phyloP scores from a whole-genome alignment of 2,888 invertebrate species.

The Aricia artaxerxes region DNA sequence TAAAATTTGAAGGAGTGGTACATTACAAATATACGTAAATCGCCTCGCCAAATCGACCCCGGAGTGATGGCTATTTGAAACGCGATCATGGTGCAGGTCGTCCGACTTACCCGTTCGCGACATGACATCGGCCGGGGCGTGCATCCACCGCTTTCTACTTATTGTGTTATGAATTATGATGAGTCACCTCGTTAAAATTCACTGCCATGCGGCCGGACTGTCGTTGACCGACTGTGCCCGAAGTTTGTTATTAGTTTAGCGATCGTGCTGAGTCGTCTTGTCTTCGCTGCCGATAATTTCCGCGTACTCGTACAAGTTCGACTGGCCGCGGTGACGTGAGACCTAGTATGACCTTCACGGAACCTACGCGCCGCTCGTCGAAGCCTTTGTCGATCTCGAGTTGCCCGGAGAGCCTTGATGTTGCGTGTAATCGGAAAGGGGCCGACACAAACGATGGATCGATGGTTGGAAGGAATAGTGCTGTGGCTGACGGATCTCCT shows the following conservation, averaged over 20 bases:
- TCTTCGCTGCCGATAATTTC: conserved; percentile 29
- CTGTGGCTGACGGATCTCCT: conserved; percentile 53
- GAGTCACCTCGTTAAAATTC: conserved; percentile 23
- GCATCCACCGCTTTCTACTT: conserved; percentile 19
- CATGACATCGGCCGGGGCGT: background rate
- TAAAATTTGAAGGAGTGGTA: conserved; percentile 2
- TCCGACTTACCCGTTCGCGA: background rate
- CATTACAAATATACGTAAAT: background rate
- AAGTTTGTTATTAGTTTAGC: background rate
- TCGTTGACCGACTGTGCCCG: conserved; percentile 1
- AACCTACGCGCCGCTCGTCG: conserved; percentile 22
- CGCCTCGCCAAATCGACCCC: background rate
- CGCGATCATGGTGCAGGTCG: background rate
- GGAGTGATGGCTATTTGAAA: background rate
- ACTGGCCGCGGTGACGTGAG: conserved; percentile 33
- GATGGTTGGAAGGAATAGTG: conserved; percentile 51
- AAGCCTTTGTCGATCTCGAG: conserved; percentile 33
- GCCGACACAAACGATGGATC: conserved; percentile 44
- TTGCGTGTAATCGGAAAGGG: conserved; percentile 9
- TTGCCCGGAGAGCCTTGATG: conserved; percentile 8
- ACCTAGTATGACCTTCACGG: background rate
- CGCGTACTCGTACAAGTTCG: conserved; percentile 29
- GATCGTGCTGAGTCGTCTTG: background rate
- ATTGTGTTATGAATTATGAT: conserved; percentile 23
- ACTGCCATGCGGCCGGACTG: background rate